Evolutionary conservation across 2,797 vertebrate species (phyloP).

Genomic region (Leucoraja ocellata): DNA sequence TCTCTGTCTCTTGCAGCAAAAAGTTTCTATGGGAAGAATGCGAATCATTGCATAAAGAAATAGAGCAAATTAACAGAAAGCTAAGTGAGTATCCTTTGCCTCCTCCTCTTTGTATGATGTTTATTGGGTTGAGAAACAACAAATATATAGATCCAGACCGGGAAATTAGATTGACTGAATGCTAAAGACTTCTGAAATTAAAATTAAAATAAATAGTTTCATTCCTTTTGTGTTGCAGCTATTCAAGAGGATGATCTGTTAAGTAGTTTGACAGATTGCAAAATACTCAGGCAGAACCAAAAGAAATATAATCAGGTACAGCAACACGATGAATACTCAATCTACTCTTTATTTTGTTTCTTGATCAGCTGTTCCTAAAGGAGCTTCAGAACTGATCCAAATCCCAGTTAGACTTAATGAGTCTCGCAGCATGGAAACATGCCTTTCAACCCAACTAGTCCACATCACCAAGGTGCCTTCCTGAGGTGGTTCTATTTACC

Average conservation of each 20-base stretch:
- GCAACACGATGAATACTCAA: too few relatives aligned
- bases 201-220: neutral
- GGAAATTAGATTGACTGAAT: neutral
- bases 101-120: neutral
- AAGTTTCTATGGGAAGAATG: conserved; percentile 55
- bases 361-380: neutral
- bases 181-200: neutral
- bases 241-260: conserved; percentile 31
- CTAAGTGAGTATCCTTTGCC: conserved; percentile 43
- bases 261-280: conserved; percentile 28
- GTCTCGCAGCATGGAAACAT: too few relatives aligned
- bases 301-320: conserved; percentile 36
- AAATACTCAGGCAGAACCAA: conserved; percentile 24
- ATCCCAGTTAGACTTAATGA: too few relatives aligned
- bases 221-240: neutral
- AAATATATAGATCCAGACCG: neutral
- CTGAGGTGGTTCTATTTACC: too few relatives aligned
- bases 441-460: too few relatives aligned
- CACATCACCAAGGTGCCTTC: too few relatives aligned
- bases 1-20: conserved; percentile 44
- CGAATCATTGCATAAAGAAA: conserved; percentile 49
- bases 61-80: conserved; percentile 51
- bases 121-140: neutral
- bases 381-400: neutral
- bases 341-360: neutral